Conservation (phyloP, 1,140 invertebrate genomes). For the Drosophila neocordata region DNA sequence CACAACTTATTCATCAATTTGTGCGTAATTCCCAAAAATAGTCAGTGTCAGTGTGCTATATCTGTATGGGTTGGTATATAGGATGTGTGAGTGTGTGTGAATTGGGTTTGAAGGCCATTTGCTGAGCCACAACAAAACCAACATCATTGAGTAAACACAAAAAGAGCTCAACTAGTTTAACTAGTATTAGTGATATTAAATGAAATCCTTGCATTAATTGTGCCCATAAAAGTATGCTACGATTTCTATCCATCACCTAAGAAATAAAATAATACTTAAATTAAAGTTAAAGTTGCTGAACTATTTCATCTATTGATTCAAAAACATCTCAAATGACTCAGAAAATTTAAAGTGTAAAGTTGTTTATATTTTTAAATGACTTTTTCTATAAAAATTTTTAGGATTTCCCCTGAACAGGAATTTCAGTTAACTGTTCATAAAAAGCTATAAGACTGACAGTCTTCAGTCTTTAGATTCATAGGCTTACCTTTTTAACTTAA, state of each 20-base stretch:
- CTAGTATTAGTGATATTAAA: slow-evolving; percentile 4
- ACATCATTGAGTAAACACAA: slow-evolving; percentile 29
- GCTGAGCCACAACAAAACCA: slow-evolving; percentile 43
- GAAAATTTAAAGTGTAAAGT: neutral
- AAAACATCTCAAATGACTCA: neutral
- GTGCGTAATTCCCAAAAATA: slow-evolving; percentile 56
- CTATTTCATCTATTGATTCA: neutral
- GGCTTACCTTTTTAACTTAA: too few relatives aligned
- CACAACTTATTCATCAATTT: slow-evolving; percentile 61
- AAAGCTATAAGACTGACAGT: too few relatives aligned
- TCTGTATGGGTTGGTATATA: too few relatives aligned
- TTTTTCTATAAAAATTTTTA: too few relatives aligned
- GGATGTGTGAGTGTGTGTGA: too few relatives aligned
- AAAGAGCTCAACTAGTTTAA: neutral
- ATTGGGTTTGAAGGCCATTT: too few relatives aligned
- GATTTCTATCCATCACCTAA: slow-evolving; percentile 10
- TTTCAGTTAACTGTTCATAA: too few relatives aligned
- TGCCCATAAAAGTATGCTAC: slow-evolving; percentile 37
- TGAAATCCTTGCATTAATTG: slow-evolving; percentile 22
- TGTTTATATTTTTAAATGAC: neutral
- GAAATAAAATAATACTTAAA: neutral
- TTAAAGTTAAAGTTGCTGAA: neutral
- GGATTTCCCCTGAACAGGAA: too few relatives aligned
- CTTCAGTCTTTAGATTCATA: too few relatives aligned
- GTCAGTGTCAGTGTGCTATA: slow-evolving; percentile 13